phyloP scores from a whole-genome alignment of 1,140 invertebrate genomes.

The Platyscapa corneri region DNA sequence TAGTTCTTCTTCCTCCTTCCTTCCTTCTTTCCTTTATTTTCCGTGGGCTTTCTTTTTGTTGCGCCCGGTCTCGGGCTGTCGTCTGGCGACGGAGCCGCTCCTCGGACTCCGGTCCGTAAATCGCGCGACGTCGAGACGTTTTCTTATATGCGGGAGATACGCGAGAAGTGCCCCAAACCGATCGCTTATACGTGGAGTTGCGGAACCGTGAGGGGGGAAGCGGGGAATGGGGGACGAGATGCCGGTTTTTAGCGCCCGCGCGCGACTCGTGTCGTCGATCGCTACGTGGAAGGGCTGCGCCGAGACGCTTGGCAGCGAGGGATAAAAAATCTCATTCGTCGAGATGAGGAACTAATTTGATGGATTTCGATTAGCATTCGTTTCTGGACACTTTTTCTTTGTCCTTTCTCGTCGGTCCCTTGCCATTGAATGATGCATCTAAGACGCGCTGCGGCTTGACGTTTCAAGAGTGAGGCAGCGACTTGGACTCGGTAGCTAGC shows the following conservation, averaged over 20 bases:
- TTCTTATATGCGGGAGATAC: neutral
- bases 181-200: neutral
- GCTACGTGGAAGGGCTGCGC: neutral
- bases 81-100: slow-evolving; percentile 6
- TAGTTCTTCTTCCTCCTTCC: slow-evolving; percentile 14
- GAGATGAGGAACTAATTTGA: slow-evolving; percentile 49
- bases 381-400: slow-evolving; percentile 53
- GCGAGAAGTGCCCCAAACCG: neutral
- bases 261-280: neutral
- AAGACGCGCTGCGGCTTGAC: slow-evolving; percentile 23
- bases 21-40: neutral
- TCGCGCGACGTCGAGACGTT: slow-evolving; percentile 26
- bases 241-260: slow-evolving; percentile 13
- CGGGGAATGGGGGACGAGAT: neutral
- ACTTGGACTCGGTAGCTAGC: neutral
- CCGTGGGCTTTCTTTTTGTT: slow-evolving; percentile 1
- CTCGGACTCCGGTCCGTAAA: slow-evolving; percentile 25
- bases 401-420: slow-evolving; percentile 25
- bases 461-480: neutral
- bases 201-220: slow-evolving; percentile 5
- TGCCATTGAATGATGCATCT: slow-evolving; percentile 45
- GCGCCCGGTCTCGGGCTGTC: slow-evolving; percentile 21
- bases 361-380: slow-evolving; percentile 50
- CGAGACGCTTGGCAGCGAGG: neutral
- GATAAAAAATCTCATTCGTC: slow-evolving; percentile 17